Base-by-base conservation (phyloP, 1,140 invertebrate species). In the Frieseomelitta varia region DNA sequence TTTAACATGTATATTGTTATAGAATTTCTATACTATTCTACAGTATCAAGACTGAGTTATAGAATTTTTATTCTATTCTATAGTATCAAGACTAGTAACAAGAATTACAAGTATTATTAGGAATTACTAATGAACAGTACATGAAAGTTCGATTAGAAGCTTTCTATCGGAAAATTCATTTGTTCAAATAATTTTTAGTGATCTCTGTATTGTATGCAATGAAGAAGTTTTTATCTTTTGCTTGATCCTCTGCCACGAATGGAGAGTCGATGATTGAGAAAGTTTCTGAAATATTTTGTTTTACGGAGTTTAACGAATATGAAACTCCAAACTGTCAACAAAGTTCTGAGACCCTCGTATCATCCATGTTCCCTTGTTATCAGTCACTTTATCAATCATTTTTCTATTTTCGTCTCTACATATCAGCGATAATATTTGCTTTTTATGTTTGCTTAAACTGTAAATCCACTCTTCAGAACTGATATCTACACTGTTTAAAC, bases 231-330 rank as follows among this genome's bases (percentile, higher is more conserved):
- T 51, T 51, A 27, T n/a, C n/a, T 71, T 69, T 47, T 39, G 2
- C 1, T 12, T 12, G 24, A 74, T 74, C 30, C 21, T 8, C 19
- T 30, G 12, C 0, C 3, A 39, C n/a, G 19, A 34, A 56, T 11
- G 14, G 17, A 56, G 6, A 24, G 12, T 24, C 21, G 8, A 30
- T 53, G 53, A 75, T 75, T 75, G 24, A 56, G 21, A 74, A 74
- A 74, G 30, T 75, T 75, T 39, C 30, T 24, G 12, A 24, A 75
- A 58, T 34, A 75, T 24, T 14, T 74, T 74, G 27, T 71, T 47
- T 12, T 14, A 8, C 30, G 1, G 6, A 15, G 51, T 30, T n/a
- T 30, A 30, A 55, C 27, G 12, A 55, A 4, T 21, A 74, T 11
- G 27, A 55, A 55, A 30, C 51, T 34, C 21, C 2, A 21, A 73